Evolutionary conservation across 2,888 invertebrate species (phyloP).

Genomic region (Drosophila tanythrix): DNA sequence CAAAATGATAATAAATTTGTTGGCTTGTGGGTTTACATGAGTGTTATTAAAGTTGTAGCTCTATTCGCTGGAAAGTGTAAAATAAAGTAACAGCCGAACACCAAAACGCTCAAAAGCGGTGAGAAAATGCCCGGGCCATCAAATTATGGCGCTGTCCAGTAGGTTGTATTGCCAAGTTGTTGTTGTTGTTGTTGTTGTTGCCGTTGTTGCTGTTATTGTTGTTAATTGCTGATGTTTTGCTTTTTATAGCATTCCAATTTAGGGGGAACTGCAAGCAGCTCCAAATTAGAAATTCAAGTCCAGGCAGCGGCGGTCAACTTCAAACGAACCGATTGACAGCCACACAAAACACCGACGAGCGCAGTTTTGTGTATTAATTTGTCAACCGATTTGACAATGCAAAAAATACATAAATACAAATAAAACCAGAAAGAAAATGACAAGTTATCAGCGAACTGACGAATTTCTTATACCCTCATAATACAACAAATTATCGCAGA

Average conservation of each 20-base stretch:
- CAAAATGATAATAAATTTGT: constrained; percentile 64
- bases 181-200: constrained; percentile 6
- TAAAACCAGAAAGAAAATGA: background rate
- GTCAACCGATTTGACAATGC: constrained; percentile 69
- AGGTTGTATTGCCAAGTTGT: constrained; percentile 14
- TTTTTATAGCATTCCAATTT: constrained; percentile 63
- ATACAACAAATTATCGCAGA: background rate
- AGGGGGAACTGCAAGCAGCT: constrained; percentile 45
- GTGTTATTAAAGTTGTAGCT: constrained; percentile 50
- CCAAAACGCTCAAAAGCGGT: constrained; percentile 47
- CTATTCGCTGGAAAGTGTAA: constrained; percentile 71
- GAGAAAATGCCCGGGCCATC: constrained; percentile 63
- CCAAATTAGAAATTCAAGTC: constrained; percentile 67
- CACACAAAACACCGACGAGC: constrained; percentile 37
- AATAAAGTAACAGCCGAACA: constrained; percentile 45
- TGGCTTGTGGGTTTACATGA: constrained; percentile 31
- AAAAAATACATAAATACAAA: constrained; percentile 3
- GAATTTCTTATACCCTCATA: constrained; percentile 11
- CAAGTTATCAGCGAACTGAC: background rate
- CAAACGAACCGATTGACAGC: constrained; percentile 62
- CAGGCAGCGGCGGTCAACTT: constrained; percentile 59
- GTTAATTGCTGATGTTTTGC: constrained; percentile 45
- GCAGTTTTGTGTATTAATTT: constrained; percentile 69
- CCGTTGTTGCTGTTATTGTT: constrained; percentile 29
- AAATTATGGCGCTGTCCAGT: constrained; percentile 61